A percentile compares a stretch with the other conserved stretches of the same genome.
phyloP scores from a whole-genome alignment of 37 sponge, comb jelly and placozoan species.

The Spongilla lacustris region DNA sequence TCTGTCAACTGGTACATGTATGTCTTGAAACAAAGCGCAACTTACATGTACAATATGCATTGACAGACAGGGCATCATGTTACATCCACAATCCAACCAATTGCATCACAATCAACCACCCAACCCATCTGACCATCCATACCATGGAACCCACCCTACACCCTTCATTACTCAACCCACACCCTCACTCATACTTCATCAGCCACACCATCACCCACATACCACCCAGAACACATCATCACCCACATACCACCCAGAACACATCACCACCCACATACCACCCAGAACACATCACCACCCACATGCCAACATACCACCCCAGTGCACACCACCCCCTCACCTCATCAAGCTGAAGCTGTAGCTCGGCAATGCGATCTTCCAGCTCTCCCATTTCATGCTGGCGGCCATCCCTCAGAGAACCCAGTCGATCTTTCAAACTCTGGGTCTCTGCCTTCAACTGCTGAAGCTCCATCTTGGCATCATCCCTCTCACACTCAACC shows the following conservation, averaged over 20 bases:
- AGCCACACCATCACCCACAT: not conserved
- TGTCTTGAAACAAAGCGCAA: no score
- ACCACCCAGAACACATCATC: not conserved
- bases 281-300: not conserved
- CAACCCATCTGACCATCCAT: not conserved
- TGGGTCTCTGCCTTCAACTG: conserved; percentile 42
- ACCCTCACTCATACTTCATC: not conserved
- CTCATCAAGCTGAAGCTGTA: conserved; percentile 69
- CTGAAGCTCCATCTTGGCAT: conserved; percentile 55
- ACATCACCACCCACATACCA: not conserved
- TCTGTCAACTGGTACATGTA: no score
- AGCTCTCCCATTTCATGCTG: conserved; percentile 43
- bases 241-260: not conserved
- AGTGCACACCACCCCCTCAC: conserved; percentile 22
- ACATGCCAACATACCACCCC: not conserved
- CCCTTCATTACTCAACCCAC: not conserved
- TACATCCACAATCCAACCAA: no score
- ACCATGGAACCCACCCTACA: not conserved
- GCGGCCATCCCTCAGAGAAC: conserved; percentile 33
- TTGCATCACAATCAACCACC: not conserved
- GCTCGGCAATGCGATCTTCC: conserved; percentile 63
- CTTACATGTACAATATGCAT: no score
- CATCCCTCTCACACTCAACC: conserved; percentile 82
- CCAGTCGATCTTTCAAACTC: conserved; percentile 53
- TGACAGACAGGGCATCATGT: no score